Evolutionary conservation across 2,888 invertebrate genomes (phyloP), one percentile per base, ranked within the genome.

Genomic region (Hirtodrosophila duncani): DNA sequence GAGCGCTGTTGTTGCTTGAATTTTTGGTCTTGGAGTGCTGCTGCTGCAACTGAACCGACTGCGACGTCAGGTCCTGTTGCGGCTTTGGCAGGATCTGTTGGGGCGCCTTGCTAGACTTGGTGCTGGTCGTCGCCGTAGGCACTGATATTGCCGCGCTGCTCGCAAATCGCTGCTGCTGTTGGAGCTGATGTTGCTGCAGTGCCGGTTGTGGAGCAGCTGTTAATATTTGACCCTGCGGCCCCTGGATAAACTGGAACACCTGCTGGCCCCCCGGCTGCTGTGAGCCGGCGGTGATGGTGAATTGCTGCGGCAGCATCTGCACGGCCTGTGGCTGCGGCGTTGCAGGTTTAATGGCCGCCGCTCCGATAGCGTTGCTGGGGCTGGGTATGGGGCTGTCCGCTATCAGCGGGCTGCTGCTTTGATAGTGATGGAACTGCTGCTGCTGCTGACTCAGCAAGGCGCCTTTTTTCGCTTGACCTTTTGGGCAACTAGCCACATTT

Each of bases 41-140:
- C 43, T 72, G 65, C 30, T 67, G 67, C 31, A 67, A 68, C 10
- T 64, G 71, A 2, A 58, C 60, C 2, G 68, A 50, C 10, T 58
- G 41, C 27, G 30, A 21, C 18, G 50, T 43, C 21, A 66, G 41
- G 29, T 83, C 77, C 53, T 79, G 84, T 53, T 86, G 86, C 49
- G 90, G 90, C 84, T 91, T 91, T 24, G 90, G 91, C 79, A 91
- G 87, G 71, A 90, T 90, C 83, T 90, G 90, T 21, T 90, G 90
- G 2, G 90, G 90, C 52, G 88, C 88, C 80, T 86, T 85, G 30
- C 67, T 74, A 7, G 78, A 63, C 45, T 83, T 85, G 11, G 83
- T 74, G 9, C 65, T 61, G 17, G 77, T 42, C 51, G 77, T 52
- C 16, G 36, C 30, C 7, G 65, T 41, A 30, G n/a, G n/a, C n/a